phyloP scores from a whole-genome alignment of 2,888 invertebrate genomes.

The Cheilosia pagana region DNA sequence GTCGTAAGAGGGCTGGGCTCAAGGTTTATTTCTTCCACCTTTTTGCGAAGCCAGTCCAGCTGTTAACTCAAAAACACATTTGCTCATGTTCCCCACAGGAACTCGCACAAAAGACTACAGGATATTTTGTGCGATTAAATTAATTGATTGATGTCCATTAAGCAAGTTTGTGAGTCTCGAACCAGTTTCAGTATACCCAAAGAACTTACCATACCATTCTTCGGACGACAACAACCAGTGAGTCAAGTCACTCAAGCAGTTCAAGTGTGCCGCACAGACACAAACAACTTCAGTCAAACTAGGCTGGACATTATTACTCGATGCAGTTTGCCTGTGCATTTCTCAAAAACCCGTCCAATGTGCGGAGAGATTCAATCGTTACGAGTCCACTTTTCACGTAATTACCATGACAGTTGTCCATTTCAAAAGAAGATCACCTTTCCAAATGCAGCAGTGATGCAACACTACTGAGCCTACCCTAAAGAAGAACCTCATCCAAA shows the following conservation, averaged over 20 bases:
- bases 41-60: too few species aligned
- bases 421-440: background rate
- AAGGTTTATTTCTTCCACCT: too few species aligned
- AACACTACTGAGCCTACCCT: background rate
- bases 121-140: background rate
- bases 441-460: background rate
- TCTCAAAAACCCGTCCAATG: background rate
- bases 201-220: slow-evolving; percentile 15
- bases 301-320: slow-evolving; percentile 74
- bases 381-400: too few species aligned
- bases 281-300: slow-evolving; percentile 72
- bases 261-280: slow-evolving; percentile 28
- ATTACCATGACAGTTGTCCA: background rate
- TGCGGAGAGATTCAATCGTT: background rate
- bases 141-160: slow-evolving; percentile 58
- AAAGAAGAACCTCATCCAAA: slow-evolving; percentile 16
- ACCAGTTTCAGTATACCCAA: slow-evolving; percentile 25
- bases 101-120: background rate
- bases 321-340: background rate
- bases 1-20: too few species aligned
- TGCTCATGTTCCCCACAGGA: too few species aligned
- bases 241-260: slow-evolving; percentile 17
- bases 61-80: too few species aligned
- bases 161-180: slow-evolving; percentile 33
- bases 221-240: slow-evolving; percentile 20